phyloP scores from a whole-genome alignment of 2,797 vertebrate species.

The Betta splendens region DNA sequence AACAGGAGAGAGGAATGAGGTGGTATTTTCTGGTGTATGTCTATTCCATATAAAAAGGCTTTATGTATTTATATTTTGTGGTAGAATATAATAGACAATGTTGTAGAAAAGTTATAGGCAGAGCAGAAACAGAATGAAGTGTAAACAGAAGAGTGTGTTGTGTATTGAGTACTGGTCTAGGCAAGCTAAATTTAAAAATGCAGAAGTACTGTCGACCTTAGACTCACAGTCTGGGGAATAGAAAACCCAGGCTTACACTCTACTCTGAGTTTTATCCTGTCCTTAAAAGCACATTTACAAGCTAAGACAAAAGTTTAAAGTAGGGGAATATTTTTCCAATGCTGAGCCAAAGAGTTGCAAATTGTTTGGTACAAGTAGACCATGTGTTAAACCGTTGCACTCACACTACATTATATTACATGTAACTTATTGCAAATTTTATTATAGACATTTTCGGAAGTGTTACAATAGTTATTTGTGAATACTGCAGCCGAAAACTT shows the following conservation, averaged over 20 bases:
- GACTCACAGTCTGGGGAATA: conserved; percentile 27
- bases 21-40: conserved; percentile 10
- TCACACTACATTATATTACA: too few relatives aligned
- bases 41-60: conserved; percentile 67
- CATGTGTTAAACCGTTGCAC: too few relatives aligned
- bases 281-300: too few relatives aligned
- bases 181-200: conserved; percentile 46
- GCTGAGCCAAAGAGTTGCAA: too few relatives aligned
- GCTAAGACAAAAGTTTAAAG: too few relatives aligned
- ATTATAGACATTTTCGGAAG: background rate
- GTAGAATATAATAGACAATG: conserved; percentile 29
- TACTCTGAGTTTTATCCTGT: too few relatives aligned
- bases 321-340: too few relatives aligned
- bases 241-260: background rate
- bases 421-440: conserved; percentile 1
- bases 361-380: too few relatives aligned
- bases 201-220: conserved; percentile 31
- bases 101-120: too few relatives aligned
- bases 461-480: background rate
- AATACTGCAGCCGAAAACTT: too few relatives aligned
- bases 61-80: conserved; percentile 68
- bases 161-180: conserved; percentile 27
- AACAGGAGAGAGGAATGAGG: background rate
- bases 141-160: conserved; percentile 67
- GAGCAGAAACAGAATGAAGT: too few relatives aligned